phyloP scores from a whole-genome alignment of 2,113 vertebrate genomes.

The Stercorarius parasiticus region DNA sequence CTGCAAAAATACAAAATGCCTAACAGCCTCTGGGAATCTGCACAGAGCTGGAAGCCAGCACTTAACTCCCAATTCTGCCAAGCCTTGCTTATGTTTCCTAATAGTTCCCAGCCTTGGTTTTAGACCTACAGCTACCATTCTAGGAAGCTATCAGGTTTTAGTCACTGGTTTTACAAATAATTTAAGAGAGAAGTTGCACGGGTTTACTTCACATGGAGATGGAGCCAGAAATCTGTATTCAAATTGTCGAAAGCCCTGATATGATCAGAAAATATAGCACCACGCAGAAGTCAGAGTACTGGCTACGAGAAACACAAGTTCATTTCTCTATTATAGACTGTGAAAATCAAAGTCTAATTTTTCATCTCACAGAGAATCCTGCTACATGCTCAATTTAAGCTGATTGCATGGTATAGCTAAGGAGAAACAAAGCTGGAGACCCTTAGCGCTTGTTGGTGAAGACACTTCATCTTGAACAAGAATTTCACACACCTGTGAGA shows the following conservation, averaged over 20 bases:
- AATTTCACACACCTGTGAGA: not conserved
- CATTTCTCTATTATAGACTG: not conserved
- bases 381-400: not conserved
- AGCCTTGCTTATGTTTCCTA: not conserved
- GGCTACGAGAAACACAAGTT: not conserved
- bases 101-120: not conserved
- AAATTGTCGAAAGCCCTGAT: not conserved
- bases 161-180: not conserved
- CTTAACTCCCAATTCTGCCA: not conserved
- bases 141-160: not conserved
- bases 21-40: not conserved
- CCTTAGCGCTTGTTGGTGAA: not conserved
- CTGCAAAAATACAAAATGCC: constrained; percentile 13
- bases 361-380: not conserved
- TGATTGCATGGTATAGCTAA: not conserved
- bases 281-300: not conserved
- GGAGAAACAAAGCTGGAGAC: not conserved
- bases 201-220: not conserved
- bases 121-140: not conserved
- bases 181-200: not conserved
- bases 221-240: not conserved
- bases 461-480: not conserved
- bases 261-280: not conserved
- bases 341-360: not conserved
- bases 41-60: not conserved